These are phyloP conservation scores for Sternarchorhynchus goeldii DNA, from an alignment of 2,797 vertebrate genomes.

Conservation along the genomic window DNA sequence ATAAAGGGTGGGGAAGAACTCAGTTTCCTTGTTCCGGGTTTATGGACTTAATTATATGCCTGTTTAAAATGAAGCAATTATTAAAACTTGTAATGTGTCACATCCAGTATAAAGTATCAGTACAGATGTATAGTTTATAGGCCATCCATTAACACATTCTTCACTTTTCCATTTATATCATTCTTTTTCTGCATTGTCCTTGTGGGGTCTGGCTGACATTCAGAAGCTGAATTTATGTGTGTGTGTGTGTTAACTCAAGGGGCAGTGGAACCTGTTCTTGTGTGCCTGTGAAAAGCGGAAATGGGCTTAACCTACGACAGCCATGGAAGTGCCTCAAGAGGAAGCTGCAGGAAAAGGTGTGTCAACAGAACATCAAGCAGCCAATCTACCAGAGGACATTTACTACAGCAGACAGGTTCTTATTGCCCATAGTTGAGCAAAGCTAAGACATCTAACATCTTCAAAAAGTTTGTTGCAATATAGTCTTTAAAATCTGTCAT, in stretches of 20 bases:
- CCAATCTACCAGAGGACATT: constrained; percentile 63
- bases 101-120: constrained; percentile 50
- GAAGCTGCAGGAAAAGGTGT: constrained; percentile 77
- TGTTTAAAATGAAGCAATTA: neutral
- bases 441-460: neutral
- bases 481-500: neutral
- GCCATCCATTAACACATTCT: constrained; percentile 58
- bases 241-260: constrained; percentile 45
- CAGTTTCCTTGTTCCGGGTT: neutral
- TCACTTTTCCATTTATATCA: constrained; percentile 66
- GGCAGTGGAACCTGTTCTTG: constrained; percentile 28
- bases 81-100: constrained; percentile 21
- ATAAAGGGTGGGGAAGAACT: neutral
- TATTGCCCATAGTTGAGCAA: constrained; percentile 6
- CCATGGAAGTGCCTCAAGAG: constrained; percentile 70
- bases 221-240: constrained; percentile 29
- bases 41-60: neutral
- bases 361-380: constrained; percentile 59
- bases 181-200: neutral
- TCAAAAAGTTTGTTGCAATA: neutral
- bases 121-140: constrained; percentile 48
- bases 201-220: constrained; percentile 31
- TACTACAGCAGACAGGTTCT: constrained; percentile 61
- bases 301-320: constrained; percentile 59
- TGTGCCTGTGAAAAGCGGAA: constrained; percentile 62